phyloP scores from a whole-genome alignment of 2,797 vertebrate genomes.

The Sebastes glaucus region DNA sequence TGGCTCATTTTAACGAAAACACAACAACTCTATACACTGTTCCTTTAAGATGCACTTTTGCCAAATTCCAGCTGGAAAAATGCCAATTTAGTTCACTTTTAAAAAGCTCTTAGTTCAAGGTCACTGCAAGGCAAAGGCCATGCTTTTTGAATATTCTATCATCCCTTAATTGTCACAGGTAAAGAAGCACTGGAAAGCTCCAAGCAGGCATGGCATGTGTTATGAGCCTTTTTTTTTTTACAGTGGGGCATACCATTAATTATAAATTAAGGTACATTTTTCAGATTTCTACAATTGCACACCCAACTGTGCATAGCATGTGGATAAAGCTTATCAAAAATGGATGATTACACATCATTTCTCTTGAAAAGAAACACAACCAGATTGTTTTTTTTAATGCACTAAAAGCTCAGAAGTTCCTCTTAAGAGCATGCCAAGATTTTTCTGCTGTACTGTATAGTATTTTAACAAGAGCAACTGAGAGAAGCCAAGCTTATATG shows the following conservation, averaged over 20 bases:
- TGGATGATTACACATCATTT: background rate
- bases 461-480: conserved; percentile 1
- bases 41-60: background rate
- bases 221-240: background rate
- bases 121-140: background rate
- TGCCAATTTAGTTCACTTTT: background rate
- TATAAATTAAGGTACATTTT: background rate
- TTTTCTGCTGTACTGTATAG: background rate
- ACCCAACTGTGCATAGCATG: background rate
- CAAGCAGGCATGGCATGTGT: background rate
- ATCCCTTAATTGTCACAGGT: background rate
- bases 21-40: too few species aligned
- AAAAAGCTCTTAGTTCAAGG: background rate
- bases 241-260: background rate
- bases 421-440: background rate
- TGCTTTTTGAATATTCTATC: background rate
- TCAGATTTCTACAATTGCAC: background rate
- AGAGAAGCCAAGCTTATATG: conserved; percentile 20
- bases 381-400: background rate
- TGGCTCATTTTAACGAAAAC: too few species aligned
- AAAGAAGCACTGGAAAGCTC: background rate
- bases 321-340: background rate
- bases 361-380: background rate
- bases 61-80: background rate
- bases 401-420: background rate